Conservation (phyloP, 2,113 vertebrate genomes). For the Odocoileus virginianus region DNA sequence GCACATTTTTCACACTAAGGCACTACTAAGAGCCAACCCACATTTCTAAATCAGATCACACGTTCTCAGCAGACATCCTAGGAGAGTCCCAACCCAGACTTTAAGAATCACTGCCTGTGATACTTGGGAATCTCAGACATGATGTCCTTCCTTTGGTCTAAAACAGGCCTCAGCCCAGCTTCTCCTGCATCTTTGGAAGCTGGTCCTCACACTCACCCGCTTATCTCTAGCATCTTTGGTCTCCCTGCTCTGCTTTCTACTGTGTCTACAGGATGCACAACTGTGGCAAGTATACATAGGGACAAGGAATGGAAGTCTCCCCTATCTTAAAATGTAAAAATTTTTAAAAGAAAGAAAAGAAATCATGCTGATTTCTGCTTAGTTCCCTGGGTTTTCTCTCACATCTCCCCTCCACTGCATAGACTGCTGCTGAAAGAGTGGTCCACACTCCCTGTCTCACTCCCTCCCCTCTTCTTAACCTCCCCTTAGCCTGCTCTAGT, state of each 20-base stretch:
- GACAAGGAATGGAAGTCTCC: neutral
- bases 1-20: neutral
- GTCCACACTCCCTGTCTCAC: neutral
- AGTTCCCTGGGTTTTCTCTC: neutral
- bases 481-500: neutral
- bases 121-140: neutral
- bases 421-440: neutral
- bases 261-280: neutral
- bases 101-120: neutral
- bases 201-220: neutral
- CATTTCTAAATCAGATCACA: neutral
- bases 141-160: neutral
- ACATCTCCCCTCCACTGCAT: neutral
- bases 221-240: neutral
- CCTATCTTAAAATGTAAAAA: neutral
- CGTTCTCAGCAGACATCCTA: neutral
- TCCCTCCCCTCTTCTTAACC: neutral
- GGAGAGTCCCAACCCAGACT: neutral
- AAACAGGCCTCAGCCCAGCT: neutral
- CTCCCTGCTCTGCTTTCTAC: neutral
- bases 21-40: neutral
- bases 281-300: neutral
- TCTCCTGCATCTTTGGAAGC: neutral
- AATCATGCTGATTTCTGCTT: neutral
- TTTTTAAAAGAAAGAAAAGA: neutral